Conservation (phyloP, 2,888 invertebrate genomes). For the Xestia xanthographa region DNA sequence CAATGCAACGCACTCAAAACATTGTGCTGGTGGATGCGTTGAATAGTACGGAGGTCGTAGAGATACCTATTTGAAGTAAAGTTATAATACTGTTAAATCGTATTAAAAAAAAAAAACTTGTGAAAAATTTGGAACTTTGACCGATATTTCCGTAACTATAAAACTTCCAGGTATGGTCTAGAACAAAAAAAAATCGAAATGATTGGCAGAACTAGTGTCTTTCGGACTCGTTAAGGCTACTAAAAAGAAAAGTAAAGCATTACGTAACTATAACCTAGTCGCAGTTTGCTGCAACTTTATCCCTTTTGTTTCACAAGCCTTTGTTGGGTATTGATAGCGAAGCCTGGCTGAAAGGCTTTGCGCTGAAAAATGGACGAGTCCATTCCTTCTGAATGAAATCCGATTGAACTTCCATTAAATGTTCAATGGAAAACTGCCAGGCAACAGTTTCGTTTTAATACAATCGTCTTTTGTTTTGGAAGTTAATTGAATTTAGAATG, state of each 20-base stretch:
- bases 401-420: conserved; percentile 34
- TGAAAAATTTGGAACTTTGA: too few species aligned
- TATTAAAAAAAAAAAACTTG: too few species aligned
- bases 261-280: conserved; percentile 9
- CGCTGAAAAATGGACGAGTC: conserved; percentile 43
- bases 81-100: too few species aligned
- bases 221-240: too few species aligned
- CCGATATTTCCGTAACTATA: not conserved
- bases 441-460: conserved; percentile 10
- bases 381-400: conserved; percentile 35
- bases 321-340: conserved; percentile 26
- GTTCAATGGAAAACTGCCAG: conserved; percentile 13
- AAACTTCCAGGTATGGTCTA: too few species aligned
- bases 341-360: conserved; percentile 32
- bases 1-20: too few species aligned
- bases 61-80: too few species aligned
- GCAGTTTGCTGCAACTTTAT: conserved; percentile 34
- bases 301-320: conserved; percentile 50
- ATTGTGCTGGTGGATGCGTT: too few species aligned
- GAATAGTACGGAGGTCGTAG: too few species aligned
- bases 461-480: conserved; percentile 6
- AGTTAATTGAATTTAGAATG: not conserved
- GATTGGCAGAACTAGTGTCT: too few species aligned
- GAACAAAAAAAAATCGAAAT: too few species aligned
- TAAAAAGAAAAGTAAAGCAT: not conserved